Evolutionary conservation across 2,888 invertebrate genomes (phyloP), one percentile per base, ranked within the genome.

Genomic region (Diarsia rubi): DNA sequence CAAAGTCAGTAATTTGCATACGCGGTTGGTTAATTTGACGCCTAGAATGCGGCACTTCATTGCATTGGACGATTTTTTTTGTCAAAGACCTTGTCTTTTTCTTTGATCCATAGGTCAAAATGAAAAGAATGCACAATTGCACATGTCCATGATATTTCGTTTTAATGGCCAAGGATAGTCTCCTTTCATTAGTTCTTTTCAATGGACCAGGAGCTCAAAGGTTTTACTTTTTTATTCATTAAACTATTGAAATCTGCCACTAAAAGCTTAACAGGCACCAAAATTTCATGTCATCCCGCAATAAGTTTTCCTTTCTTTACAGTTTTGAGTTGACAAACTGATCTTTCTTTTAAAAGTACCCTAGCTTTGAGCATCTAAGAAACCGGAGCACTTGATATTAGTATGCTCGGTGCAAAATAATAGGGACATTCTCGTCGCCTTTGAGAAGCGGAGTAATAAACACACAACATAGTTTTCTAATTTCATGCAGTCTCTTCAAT

Each of bases 391-490:
- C 57, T 75, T 60, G 37, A 60, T 68, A 78, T 71, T 73, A 82
- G 62, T 42, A 45, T 59, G 45, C 52, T 69, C 65, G 42, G 16
- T 68, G 57, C 57, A 57, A 68, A 62, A 83, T 83, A 72, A 79
- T 69, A 79, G 66, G 16, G 54, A 75, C 69, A 71, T 84, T 74
- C 82, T 70, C 31, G 37, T 3, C 42, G 42, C 66, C 73, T 78
- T 78, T 78, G 78, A 84, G 59, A 63, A 60, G 47, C 62, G 14
- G 1, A 62, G 75, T 75, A 78, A 71, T 73, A 79, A 81, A 78
- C 78, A 72, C 57, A 60, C 62, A 82, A 63, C 70, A 78, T 73
- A 82, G 75, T 83, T 79, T 82, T 78, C 27, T 84, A 84, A 79
- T 75, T 79, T 66, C 49, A 69, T 71, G 68, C 69, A 71, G 65